Evolutionary conservation across 2,797 vertebrate species (phyloP), one percentile per base, ranked within the genome.

Genomic region (Taenioides sp.): DNA sequence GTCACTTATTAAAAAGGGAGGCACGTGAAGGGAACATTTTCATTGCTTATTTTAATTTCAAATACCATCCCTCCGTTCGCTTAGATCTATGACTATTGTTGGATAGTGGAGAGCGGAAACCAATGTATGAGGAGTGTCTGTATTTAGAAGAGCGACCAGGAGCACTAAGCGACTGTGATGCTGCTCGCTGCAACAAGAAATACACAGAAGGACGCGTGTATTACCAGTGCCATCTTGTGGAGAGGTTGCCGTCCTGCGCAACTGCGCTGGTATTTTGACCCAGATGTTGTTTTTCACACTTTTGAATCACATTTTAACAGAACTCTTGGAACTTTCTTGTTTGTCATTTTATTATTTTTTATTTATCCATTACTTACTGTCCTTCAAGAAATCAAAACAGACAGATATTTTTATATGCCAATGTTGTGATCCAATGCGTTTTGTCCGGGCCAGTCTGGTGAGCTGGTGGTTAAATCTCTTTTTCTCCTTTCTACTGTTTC

Each of bases 151-250:
- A 87, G 85, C 86, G 86, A 91, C 88, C 86, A 86, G 81, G 22
- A 62, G 28, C 60, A 12, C 16, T 10, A 79, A 85, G 86, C 75
- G 82, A 87, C 14, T 72, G 58, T 71, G 77, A 14, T 16, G 43
- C 43, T 74, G 58, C 70, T 78, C 58, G 72, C 64, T 63, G 37
- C 64, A 23, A 67, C 66, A 64, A 67, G 22, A 0, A 57, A 49
- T 72, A 47, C 61, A 18, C 28, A 43, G 64, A 11, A 67, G 55
- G 16, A 82, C 78, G 66, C 79, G 5, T 87, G 93, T 87, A 84
- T 70, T 72, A 82, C 86, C 79, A 95, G 86, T 94, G 94, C 92
- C 94, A 92, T 90, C 94, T 89, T 75, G 87, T 88, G 94, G 65
- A 23, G 1, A 54, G 7, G 34, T 34, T 28, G 7, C 28, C 59